phyloP scores from a whole-genome alignment of 1,140 invertebrate genomes.

The Achatina immaculata region DNA sequence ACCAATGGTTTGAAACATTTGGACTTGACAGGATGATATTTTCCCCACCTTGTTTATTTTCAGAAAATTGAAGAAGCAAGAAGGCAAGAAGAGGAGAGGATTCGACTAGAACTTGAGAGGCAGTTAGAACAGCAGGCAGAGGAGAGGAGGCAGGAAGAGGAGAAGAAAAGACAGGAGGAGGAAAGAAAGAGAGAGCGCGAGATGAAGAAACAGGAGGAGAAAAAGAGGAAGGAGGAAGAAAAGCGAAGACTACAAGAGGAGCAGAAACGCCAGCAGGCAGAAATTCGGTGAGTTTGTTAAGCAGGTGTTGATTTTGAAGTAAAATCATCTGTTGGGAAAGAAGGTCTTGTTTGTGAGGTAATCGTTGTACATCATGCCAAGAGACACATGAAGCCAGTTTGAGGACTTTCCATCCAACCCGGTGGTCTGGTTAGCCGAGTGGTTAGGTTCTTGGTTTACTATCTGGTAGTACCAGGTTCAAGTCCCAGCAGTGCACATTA shows the following conservation, averaged over 20 bases:
- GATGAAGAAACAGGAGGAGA: constrained; percentile 33
- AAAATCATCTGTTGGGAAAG: no score
- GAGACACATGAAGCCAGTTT: no score
- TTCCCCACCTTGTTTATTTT: constrained; percentile 7
- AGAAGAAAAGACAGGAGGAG: constrained; percentile 20
- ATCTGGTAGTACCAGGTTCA: no score
- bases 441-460: no score
- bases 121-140: constrained; percentile 5
- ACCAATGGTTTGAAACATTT: no score
- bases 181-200: constrained; percentile 30
- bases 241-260: constrained; percentile 5
- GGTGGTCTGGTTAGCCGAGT: no score
- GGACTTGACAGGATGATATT: no score
- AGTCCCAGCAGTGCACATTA: no score
- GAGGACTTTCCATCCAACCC: no score
- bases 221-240: constrained; percentile 29
- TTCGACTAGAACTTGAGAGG: constrained; percentile 11
- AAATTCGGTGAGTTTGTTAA: not conserved
- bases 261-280: not conserved
- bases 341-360: no score
- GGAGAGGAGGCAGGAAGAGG: constrained; percentile 16
- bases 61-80: constrained; percentile 28
- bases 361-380: no score
- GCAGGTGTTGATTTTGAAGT: no score
- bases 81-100: constrained; percentile 20